Percentiles rank a stretch among this genome's conserved stretches.
Evolutionary conservation across 2,797 vertebrate genomes (phyloP).

Genomic region (Clarias pachynema): DNA sequence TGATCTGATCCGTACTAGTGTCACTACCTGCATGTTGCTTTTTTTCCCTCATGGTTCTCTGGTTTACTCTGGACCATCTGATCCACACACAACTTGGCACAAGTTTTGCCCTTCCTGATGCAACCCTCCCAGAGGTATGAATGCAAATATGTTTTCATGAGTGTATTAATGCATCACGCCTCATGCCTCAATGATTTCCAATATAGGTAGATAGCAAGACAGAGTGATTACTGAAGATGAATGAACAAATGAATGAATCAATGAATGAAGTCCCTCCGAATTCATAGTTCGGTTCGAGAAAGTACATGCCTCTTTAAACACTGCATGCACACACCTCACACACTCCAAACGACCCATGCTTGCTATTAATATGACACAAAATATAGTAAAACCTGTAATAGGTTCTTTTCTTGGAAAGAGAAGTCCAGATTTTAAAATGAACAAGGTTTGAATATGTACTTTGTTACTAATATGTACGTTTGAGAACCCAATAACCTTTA

Average conservation of each 20-base stretch:
- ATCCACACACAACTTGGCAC: too few species aligned
- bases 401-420: constrained; percentile 64
- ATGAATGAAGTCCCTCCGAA: not conserved
- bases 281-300: not conserved
- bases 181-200: not conserved
- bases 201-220: not conserved
- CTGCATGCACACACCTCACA: not conserved
- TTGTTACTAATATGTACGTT: too few species aligned
- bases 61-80: too few species aligned
- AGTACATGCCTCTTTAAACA: not conserved
- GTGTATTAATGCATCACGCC: not conserved
- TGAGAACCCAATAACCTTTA: constrained; percentile 34
- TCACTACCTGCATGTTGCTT: not conserved
- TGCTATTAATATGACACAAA: constrained; percentile 70
- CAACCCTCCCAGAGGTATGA: not conserved
- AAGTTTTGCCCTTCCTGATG: too few species aligned
- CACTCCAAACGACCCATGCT: constrained; percentile 53
- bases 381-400: constrained; percentile 49
- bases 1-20: not conserved
- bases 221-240: not conserved
- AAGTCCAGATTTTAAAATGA: constrained; percentile 37
- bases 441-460: constrained; percentile 44
- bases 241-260: not conserved
- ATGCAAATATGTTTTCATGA: too few species aligned
- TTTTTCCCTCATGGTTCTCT: too few species aligned